Percentiles rank a stretch among this genome's conserved stretches.
phyloP scores from a whole-genome alignment of 2,797 vertebrate genomes.

The Semaprochilodus insignis region DNA sequence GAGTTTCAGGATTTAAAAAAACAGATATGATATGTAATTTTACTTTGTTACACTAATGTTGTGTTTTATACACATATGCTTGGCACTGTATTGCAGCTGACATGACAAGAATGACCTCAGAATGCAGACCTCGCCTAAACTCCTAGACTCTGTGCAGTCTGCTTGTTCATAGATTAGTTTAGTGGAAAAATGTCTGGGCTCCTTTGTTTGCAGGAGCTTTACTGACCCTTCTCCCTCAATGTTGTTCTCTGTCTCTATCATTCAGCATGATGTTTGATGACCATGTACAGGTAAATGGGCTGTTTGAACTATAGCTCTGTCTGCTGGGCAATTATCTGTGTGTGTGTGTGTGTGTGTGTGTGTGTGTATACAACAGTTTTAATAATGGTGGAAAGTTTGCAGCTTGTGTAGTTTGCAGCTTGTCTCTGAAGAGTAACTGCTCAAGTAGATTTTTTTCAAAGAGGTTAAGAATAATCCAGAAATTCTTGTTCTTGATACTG shows the following conservation, averaged over 20 bases:
- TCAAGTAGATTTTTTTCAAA: background rate
- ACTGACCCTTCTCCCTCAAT: background rate
- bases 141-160: background rate
- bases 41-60: background rate
- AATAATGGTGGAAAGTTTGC: background rate
- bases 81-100: background rate
- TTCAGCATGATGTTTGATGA: background rate
- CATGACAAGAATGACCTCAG: background rate
- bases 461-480: background rate
- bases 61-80: background rate
- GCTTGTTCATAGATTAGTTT: slow-evolving; percentile 36
- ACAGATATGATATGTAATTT: background rate
- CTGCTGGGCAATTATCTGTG: slow-evolving; percentile 13
- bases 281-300: background rate
- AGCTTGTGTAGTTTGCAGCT: background rate
- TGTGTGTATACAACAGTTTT: background rate
- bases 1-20: background rate
- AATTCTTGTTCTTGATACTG: background rate
- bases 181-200: slow-evolving; percentile 28
- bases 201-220: slow-evolving; percentile 30
- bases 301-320: slow-evolving; percentile 15
- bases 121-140: slow-evolving; percentile 9
- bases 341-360: background rate
- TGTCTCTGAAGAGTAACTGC: background rate
- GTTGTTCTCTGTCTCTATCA: background rate